Conservation (phyloP, 2,113 vertebrate genomes). For the Ptilonorhynchus violaceus region DNA sequence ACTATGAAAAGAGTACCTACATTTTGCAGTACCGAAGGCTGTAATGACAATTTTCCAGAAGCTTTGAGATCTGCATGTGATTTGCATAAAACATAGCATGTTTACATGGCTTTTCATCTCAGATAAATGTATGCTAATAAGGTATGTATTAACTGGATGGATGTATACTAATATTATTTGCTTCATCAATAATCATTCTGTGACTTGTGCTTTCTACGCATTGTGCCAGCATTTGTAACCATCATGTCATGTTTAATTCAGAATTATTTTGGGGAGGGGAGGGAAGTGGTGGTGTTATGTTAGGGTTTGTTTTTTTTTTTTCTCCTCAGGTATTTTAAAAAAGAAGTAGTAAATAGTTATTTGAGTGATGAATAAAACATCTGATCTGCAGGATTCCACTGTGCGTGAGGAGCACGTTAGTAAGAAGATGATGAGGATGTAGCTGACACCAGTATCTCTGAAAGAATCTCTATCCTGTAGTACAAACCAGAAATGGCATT, state of each 20-base stretch:
- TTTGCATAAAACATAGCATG: background rate
- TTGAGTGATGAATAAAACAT: background rate
- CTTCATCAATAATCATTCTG: background rate
- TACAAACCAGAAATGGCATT: slow-evolving; percentile 17
- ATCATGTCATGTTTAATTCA: background rate
- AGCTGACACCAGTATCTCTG: background rate
- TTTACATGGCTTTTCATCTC: background rate
- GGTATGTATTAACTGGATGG: background rate
- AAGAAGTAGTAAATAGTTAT: background rate
- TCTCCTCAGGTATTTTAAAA: background rate
- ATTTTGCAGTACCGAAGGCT: background rate
- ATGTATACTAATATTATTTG: background rate
- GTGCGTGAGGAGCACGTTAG: background rate
- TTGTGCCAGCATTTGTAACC: background rate
- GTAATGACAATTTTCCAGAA: background rate
- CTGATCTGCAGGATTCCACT: background rate
- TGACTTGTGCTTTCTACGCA: background rate
- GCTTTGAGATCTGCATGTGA: background rate
- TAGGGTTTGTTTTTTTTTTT: background rate
- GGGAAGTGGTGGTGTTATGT: background rate
- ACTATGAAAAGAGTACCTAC: background rate
- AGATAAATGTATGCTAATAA: slow-evolving; percentile 19
- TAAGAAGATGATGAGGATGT: background rate
- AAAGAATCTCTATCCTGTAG: background rate
- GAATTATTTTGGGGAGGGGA: background rate